Conservation (phyloP, 2,113 vertebrate species). For the Nesospiza acunhae region DNA sequence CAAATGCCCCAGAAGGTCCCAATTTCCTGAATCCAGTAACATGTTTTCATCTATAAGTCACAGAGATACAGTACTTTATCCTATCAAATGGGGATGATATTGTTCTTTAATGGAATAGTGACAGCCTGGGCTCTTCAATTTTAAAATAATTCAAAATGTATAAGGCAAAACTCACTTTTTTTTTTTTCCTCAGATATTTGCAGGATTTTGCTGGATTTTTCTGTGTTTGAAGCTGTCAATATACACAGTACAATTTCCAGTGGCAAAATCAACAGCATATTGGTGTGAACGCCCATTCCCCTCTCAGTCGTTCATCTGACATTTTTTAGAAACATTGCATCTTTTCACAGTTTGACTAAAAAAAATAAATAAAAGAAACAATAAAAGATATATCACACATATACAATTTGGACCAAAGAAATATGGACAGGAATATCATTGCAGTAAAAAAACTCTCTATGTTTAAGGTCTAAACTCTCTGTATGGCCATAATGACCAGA, state of each 20-base stretch:
- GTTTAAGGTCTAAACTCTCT: background rate
- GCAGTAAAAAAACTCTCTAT: background rate
- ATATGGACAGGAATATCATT: background rate
- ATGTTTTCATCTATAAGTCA: background rate
- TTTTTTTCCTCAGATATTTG: background rate
- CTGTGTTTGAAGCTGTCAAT: background rate
- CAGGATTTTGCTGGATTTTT: background rate
- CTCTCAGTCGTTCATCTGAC: background rate
- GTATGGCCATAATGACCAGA: background rate
- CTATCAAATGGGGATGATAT: background rate
- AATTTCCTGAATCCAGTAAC: background rate
- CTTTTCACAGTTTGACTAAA: background rate
- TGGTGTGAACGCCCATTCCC: background rate
- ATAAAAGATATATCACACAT: background rate
- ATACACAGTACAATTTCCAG: background rate
- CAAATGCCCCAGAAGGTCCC: background rate
- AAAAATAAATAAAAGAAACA: background rate
- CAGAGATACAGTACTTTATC: background rate
- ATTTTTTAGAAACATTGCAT: background rate
- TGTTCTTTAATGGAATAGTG: background rate
- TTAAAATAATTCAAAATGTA: background rate
- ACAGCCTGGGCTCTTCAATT: background rate
- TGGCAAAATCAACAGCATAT: background rate
- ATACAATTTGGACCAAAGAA: background rate
- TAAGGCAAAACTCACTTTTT: background rate